These are phyloP conservation scores for Epinotia ramella DNA, from an alignment of 2,888 invertebrate genomes.

Conservation along the genomic window DNA sequence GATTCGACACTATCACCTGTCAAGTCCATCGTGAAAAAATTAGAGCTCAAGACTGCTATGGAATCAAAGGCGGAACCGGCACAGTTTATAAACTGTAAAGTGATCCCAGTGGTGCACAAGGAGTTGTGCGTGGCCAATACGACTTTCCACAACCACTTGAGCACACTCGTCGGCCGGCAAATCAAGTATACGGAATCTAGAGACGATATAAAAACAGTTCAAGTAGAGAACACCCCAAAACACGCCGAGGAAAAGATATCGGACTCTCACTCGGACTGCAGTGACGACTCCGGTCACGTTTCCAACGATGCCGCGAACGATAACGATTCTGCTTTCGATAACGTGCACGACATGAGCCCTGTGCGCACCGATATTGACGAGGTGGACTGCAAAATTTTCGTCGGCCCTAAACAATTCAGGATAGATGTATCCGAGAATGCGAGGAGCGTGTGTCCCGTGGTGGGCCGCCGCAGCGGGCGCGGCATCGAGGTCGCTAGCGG, in stretches of 20 bases:
- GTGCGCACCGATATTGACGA: conserved; percentile 65
- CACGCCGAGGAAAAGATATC: conserved; percentile 81
- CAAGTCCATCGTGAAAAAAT: conserved; percentile 80
- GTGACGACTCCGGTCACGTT: conserved; percentile 93
- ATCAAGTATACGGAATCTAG: conserved; percentile 76
- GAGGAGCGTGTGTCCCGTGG: conserved; percentile 77
- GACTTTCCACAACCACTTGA: conserved; percentile 80
- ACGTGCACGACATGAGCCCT: conserved; percentile 67
- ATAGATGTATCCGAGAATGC: conserved; percentile 73
- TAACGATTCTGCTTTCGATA: conserved; percentile 81
- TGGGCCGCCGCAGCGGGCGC: conserved; percentile 77
- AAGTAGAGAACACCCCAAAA: conserved; percentile 73
- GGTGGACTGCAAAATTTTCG: conserved; percentile 74
- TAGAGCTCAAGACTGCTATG: conserved; percentile 78
- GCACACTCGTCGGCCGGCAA: conserved; percentile 82
- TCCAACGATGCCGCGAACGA: conserved; percentile 93
- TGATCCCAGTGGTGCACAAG: conserved; percentile 80
- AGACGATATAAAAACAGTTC: conserved; percentile 74
- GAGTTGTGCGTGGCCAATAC: conserved; percentile 80
- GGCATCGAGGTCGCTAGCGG: conserved; percentile 84
- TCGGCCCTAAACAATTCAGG: conserved; percentile 74
- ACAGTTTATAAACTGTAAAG: conserved; percentile 77
- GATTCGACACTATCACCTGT: conserved; percentile 78
- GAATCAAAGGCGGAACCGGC: conserved; percentile 74
- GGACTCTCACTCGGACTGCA: conserved; percentile 88